These are phyloP conservation scores for Drosophila rubida DNA, from an alignment of 2,888 invertebrate species.

Conservation along the genomic window DNA sequence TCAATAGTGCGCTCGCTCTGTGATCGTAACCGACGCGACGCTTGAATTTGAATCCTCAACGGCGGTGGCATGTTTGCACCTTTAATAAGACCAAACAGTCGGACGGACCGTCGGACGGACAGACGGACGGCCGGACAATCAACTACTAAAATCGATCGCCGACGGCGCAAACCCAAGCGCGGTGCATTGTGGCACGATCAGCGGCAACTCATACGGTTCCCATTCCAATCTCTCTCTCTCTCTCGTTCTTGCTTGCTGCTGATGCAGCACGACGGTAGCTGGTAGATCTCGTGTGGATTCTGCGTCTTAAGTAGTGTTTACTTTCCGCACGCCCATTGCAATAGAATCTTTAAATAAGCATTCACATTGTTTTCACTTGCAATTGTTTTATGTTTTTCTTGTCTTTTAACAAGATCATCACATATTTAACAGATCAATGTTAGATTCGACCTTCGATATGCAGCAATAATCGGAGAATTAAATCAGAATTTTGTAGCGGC, in stretches of 20 bases:
- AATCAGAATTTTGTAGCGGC: background rate
- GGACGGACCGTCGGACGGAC: no score
- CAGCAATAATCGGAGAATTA: background rate
- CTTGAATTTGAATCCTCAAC: slow-evolving; percentile 62
- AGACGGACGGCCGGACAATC: slow-evolving; percentile 36
- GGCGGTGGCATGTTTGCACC: slow-evolving; percentile 81
- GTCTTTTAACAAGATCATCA: slow-evolving; percentile 47
- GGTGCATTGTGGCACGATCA: slow-evolving; percentile 47
- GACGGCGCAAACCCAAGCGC: slow-evolving; percentile 29
- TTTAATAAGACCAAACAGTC: slow-evolving; percentile 74
- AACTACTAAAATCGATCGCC: slow-evolving; percentile 45
- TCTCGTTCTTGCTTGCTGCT: background rate
- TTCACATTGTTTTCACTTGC: slow-evolving; percentile 31
- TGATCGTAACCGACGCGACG: slow-evolving; percentile 72
- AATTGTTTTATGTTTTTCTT: slow-evolving; percentile 39
- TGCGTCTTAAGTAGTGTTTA: slow-evolving; percentile 43
- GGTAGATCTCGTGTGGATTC: slow-evolving; percentile 25
- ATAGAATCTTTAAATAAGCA: slow-evolving; percentile 45
- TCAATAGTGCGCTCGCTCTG: slow-evolving; percentile 34
- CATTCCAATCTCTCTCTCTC: background rate
- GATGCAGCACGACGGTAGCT: slow-evolving; percentile 21
- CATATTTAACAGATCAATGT: slow-evolving; percentile 47
- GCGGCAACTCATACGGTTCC: background rate
- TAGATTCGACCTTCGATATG: slow-evolving; percentile 19
- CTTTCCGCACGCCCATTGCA: slow-evolving; percentile 50